Percentiles rank a stretch among this genome's conserved stretches.
phyloP scores from a whole-genome alignment of 2,888 invertebrate genomes.

The Ormyrus nitidulus region DNA sequence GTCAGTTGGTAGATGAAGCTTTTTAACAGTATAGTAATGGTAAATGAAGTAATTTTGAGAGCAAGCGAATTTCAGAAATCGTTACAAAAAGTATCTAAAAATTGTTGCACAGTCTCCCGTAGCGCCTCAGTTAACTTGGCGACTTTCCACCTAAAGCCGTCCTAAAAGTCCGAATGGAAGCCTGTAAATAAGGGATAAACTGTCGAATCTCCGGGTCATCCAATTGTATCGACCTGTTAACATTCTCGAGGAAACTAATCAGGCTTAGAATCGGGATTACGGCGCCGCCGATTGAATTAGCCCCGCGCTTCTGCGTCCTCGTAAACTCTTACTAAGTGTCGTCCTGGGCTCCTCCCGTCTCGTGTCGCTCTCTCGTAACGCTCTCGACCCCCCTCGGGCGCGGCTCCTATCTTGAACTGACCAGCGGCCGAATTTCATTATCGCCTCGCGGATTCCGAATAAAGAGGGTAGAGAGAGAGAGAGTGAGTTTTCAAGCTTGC shows the following conservation, averaged over 20 bases:
- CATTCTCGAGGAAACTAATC: conserved; percentile 66
- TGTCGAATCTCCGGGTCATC: conserved; percentile 1
- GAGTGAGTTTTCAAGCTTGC: conserved; percentile 21
- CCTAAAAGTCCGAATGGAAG: conserved; percentile 4
- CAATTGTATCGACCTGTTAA: conserved; percentile 56
- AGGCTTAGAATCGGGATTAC: conserved; percentile 73
- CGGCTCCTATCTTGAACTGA: conserved; percentile 4
- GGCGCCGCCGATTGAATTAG: conserved; percentile 72
- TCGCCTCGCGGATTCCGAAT: conserved; percentile 27
- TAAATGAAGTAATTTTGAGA: too few species aligned
- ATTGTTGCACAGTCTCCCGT: too few species aligned
- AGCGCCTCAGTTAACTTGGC: too few species aligned
- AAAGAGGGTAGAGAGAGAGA: neutral
- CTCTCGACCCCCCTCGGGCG: too few species aligned
- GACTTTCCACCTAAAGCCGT: too few species aligned
- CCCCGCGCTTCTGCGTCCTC: conserved; percentile 65
- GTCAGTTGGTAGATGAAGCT: too few species aligned
- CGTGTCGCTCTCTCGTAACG: conserved; percentile 62
- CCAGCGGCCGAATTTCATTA: conserved; percentile 48
- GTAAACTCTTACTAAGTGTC: conserved; percentile 74
- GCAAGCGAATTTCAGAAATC: too few species aligned
- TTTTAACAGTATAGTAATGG: too few species aligned
- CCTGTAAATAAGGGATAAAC: conserved; percentile 25
- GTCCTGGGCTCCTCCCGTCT: conserved; percentile 72
- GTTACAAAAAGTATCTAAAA: too few species aligned